phyloP scores from a whole-genome alignment of 2,888 invertebrate genomes.

The Ecliptopera silaceata region DNA sequence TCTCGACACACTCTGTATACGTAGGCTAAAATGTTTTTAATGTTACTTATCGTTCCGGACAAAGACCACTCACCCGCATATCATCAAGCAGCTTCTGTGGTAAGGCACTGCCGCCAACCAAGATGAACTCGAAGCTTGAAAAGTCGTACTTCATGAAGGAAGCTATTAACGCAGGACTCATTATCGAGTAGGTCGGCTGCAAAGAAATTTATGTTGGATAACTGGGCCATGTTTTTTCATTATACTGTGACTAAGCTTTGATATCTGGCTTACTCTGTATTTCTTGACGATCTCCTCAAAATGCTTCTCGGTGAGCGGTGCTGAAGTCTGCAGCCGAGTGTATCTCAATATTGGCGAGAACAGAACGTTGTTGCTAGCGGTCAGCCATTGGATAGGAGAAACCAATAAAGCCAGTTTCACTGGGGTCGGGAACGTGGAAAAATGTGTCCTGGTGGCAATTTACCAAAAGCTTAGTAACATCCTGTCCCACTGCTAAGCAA shows the following conservation, averaged over 20 bases:
- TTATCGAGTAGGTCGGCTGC: constrained; percentile 56
- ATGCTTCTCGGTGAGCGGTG: constrained; percentile 33
- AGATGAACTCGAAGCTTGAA: constrained; percentile 51
- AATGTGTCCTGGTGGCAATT: constrained; percentile 11
- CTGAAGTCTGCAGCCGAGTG: constrained; percentile 48
- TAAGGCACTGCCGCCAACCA: constrained; percentile 61
- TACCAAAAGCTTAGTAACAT: too few relatives aligned
- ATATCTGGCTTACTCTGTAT: neutral
- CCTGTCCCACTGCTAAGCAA: too few relatives aligned
- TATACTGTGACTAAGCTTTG: neutral
- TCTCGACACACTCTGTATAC: too few relatives aligned
- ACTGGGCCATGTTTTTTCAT: too few relatives aligned
- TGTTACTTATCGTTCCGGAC: too few relatives aligned
- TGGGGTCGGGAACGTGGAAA: constrained; percentile 51
- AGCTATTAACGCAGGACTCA: constrained; percentile 59
- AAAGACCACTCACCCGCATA: constrained; percentile 51
- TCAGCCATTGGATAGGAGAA: constrained; percentile 61
- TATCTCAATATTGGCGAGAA: constrained; percentile 48
- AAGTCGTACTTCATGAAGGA: constrained; percentile 59
- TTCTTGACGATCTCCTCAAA: constrained; percentile 5
- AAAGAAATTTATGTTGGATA: constrained; percentile 28
- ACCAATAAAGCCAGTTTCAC: constrained; percentile 44
- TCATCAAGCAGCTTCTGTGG: constrained; percentile 50
- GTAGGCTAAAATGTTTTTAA: too few relatives aligned
- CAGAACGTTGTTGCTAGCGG: constrained; percentile 47